These are phyloP conservation scores for Luperina nickerlii DNA, from an alignment of 2,888 invertebrate genomes.

Conservation along the genomic window DNA sequence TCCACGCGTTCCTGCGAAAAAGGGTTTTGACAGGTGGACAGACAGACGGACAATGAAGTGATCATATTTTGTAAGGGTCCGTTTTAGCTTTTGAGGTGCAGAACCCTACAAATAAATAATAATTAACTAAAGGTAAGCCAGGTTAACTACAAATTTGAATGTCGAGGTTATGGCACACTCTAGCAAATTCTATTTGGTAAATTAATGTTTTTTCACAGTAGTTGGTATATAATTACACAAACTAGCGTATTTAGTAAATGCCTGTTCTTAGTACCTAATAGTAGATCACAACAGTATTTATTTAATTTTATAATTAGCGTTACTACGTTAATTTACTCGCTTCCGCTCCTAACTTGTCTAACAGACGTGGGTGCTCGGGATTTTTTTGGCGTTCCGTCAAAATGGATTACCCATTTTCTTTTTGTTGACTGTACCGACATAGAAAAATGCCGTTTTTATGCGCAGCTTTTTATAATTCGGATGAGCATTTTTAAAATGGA, in stretches of 20 bases:
- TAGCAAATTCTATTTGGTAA: not conserved
- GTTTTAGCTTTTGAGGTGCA: too few relatives aligned
- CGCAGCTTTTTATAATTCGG: constrained; percentile 66
- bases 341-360: constrained; percentile 58
- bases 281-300: not conserved
- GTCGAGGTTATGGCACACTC: not conserved
- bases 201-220: not conserved
- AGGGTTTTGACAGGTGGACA: too few relatives aligned
- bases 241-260: not conserved
- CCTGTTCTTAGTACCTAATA: not conserved
- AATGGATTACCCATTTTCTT: constrained; percentile 79
- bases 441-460: constrained; percentile 70
- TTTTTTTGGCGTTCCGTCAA: constrained; percentile 76
- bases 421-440: constrained; percentile 69
- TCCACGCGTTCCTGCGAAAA: too few relatives aligned
- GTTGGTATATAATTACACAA: not conserved
- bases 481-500: constrained; percentile 55
- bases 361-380: constrained; percentile 53
- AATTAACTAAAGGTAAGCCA: too few relatives aligned
- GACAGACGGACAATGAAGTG: too few relatives aligned
- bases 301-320: not conserved
- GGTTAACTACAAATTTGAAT: not conserved
- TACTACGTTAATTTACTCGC: constrained; percentile 50
- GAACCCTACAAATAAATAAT: too few relatives aligned
- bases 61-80: too few relatives aligned